phyloP scores from a whole-genome alignment of 2,888 invertebrate species.

The Chrysolina oricalcia region DNA sequence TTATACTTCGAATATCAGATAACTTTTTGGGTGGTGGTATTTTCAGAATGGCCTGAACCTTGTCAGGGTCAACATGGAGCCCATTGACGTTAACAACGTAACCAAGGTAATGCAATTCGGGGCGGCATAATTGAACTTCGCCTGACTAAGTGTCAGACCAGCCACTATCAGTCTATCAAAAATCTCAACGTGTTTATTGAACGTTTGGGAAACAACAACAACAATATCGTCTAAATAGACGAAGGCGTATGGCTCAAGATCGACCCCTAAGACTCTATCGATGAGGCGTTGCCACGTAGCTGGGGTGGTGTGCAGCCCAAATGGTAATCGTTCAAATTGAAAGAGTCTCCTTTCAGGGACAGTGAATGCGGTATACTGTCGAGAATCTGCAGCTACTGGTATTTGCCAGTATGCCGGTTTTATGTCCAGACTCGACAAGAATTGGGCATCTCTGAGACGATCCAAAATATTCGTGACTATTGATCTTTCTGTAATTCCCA shows the following conservation, averaged over 20 bases:
- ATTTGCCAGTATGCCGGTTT: slow-evolving; percentile 43
- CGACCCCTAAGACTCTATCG: too few relatives aligned
- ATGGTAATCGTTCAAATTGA: too few relatives aligned
- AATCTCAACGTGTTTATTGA: too few relatives aligned
- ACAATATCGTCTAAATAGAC: too few relatives aligned
- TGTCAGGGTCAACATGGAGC: slow-evolving; percentile 38
- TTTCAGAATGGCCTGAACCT: slow-evolving; percentile 35
- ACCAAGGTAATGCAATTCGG: slow-evolving; percentile 40
- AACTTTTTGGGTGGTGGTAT: slow-evolving; percentile 23
- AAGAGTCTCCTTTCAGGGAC: too few relatives aligned
- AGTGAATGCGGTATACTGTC: too few relatives aligned
- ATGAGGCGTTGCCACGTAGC: too few relatives aligned
- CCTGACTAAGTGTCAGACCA: slow-evolving; percentile 52
- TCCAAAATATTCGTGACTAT: slow-evolving; percentile 41
- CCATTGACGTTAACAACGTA: slow-evolving; percentile 40
- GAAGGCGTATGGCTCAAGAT: too few relatives aligned
- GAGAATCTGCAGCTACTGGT: too few relatives aligned
- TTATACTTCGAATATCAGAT: slow-evolving; percentile 31
- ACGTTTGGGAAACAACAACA: too few relatives aligned
- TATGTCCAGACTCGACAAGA: slow-evolving; percentile 44
- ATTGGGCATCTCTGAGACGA: slow-evolving; percentile 37
- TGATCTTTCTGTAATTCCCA: slow-evolving; percentile 55
- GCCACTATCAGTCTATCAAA: too few relatives aligned
- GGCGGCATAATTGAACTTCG: slow-evolving; percentile 39
- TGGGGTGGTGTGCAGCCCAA: too few relatives aligned